These are phyloP conservation scores for Drosophila atroscutellata DNA, from an alignment of 2,888 invertebrate species.

Conservation along the genomic window DNA sequence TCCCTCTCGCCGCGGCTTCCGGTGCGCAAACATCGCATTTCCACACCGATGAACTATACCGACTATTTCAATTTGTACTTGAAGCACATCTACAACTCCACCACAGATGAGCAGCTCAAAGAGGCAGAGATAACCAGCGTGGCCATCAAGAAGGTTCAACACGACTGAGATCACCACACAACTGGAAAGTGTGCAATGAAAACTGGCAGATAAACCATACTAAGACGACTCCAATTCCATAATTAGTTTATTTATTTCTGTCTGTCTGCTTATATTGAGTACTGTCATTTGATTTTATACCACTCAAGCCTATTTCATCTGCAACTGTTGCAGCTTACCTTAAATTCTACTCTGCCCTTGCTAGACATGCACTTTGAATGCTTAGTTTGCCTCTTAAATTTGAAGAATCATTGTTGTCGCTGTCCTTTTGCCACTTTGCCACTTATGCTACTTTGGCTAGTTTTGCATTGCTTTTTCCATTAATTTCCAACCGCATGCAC, in stretches of 20 bases:
- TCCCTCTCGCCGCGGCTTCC: constrained; percentile 84
- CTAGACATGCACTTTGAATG: neutral
- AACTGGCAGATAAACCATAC: neutral
- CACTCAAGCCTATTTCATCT: neutral
- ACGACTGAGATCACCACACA: constrained; percentile 33
- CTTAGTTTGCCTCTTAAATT: constrained; percentile 15
- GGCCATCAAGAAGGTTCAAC: constrained; percentile 70
- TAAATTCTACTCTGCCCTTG: neutral
- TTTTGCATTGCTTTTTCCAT: constrained; percentile 34
- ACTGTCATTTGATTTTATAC: too few species aligned
- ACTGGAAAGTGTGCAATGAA: neutral
- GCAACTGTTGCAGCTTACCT: neutral
- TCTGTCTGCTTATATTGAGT: neutral
- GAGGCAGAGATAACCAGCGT: constrained; percentile 73
- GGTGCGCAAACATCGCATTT: constrained; percentile 83
- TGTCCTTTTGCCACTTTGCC: constrained; percentile 6
- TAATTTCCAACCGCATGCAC: constrained; percentile 60
- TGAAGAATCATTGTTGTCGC: constrained; percentile 34
- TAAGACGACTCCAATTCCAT: neutral
- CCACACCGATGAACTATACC: constrained; percentile 84
- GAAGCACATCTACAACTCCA: constrained; percentile 82
- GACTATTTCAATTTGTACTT: constrained; percentile 84
- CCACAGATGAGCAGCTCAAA: constrained; percentile 75
- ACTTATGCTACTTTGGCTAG: constrained; percentile 18
- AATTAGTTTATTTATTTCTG: neutral